Percentiles rank a stretch among this genome's conserved stretches.
These are phyloP conservation scores for Nebria ingens DNA, from an alignment of 1,140 invertebrate genomes.

Conservation along the genomic window DNA sequence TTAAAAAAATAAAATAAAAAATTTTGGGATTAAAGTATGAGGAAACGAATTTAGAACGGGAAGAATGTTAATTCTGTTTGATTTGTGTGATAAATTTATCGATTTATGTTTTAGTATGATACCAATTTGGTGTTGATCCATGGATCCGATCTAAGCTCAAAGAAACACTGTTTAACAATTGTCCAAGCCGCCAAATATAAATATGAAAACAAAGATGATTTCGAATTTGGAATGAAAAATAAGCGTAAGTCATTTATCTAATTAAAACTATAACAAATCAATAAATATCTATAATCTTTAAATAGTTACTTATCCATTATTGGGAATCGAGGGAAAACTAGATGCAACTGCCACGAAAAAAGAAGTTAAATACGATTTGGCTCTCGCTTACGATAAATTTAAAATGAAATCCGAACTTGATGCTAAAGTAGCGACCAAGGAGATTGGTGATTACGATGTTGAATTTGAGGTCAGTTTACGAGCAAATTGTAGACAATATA, in stretches of 20 bases:
- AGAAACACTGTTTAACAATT: conserved; percentile 39
- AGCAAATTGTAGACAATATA: no score
- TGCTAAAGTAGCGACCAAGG: conserved; percentile 39
- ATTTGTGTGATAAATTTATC: no score
- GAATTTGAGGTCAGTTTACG: conserved; percentile 45
- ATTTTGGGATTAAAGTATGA: no score
- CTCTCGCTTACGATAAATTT: conserved; percentile 41
- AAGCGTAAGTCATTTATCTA: conserved; percentile 17
- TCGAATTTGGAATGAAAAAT: conserved; percentile 26
- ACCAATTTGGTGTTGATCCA: conserved; percentile 46
- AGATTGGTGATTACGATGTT: conserved; percentile 45
- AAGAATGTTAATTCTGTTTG: no score
- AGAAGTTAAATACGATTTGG: conserved; percentile 39
- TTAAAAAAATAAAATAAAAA: no score
- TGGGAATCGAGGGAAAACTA: conserved; percentile 37
- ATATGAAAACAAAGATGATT: conserved; percentile 20
- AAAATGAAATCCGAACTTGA: conserved; percentile 45
- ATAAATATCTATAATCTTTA: conserved; percentile 15
- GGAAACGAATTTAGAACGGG: no score
- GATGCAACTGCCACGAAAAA: conserved; percentile 42
- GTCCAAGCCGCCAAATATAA: conserved; percentile 18
- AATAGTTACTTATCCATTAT: conserved; percentile 41
- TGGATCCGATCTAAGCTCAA: conserved; percentile 47
- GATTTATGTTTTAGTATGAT: no score
- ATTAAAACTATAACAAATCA: conserved; percentile 12